A percentile compares a stretch with the other conserved stretches of the same genome.
Evolutionary conservation across 2,888 invertebrate species (phyloP).

Genomic region (Bimastos eiseni): DNA sequence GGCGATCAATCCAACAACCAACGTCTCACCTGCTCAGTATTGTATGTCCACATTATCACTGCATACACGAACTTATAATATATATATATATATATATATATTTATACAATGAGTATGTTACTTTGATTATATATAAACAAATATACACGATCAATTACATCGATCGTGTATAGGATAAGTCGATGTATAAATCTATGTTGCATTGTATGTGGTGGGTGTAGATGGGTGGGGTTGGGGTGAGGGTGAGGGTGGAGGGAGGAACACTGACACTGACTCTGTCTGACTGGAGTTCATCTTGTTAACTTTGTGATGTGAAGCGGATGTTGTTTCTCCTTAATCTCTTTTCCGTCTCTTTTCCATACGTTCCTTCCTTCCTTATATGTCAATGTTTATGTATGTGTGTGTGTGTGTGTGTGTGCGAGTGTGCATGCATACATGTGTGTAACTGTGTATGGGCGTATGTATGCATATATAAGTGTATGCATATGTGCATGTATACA

Average conservation of each 20-base stretch:
- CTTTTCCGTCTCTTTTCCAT: neutral
- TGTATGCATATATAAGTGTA: neutral
- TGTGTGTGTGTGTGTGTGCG: too few species aligned
- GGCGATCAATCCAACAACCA: neutral
- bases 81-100: neutral
- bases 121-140: neutral
- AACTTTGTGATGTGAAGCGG: neutral
- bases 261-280: too few species aligned
- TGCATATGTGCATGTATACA: neutral
- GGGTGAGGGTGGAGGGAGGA: neutral
- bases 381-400: neutral
- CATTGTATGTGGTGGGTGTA: constrained; percentile 8
- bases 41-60: neutral
- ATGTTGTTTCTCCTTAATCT: neutral
- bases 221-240: too few species aligned
- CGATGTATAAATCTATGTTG: neutral
- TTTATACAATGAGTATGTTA: too few species aligned
- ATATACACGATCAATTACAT: neutral
- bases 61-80: neutral
- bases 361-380: neutral
- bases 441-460: neutral
- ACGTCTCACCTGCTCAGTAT: neutral
- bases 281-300: too few species aligned
- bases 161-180: too few species aligned
- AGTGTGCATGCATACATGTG: too few species aligned